These are phyloP conservation scores for Monomorium pharaonis DNA, from an alignment of 1,140 invertebrate genomes.

Conservation along the genomic window DNA sequence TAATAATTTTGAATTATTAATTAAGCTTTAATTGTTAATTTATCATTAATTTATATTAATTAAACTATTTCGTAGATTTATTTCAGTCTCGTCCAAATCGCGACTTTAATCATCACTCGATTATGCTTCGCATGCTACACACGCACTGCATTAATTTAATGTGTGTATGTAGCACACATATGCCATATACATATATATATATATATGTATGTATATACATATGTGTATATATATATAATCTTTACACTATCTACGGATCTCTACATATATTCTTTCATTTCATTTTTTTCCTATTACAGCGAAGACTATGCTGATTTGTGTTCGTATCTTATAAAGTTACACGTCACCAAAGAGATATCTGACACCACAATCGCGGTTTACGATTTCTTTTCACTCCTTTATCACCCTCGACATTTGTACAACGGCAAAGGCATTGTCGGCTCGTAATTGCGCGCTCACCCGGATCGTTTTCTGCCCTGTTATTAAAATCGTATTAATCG, in stretches of 20 bases:
- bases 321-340: conserved; percentile 28
- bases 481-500: conserved; percentile 34
- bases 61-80: not conserved
- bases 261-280: conserved; percentile 47
- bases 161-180: conserved; percentile 8
- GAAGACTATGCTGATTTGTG: conserved; percentile 43
- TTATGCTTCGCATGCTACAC: conserved; percentile 24
- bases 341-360: conserved; percentile 26
- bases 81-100: conserved; percentile 29
- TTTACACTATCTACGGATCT: conserved; percentile 33
- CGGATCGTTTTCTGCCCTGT: not conserved
- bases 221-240: conserved; percentile 33
- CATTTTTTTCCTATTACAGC: conserved; percentile 17
- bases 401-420: conserved; percentile 49
- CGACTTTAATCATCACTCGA: conserved; percentile 15
- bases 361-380: not conserved
- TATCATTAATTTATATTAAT: conserved; percentile 3
- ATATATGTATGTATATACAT: not conserved
- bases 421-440: conserved; percentile 59
- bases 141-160: conserved; percentile 11
- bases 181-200: conserved; percentile 18
- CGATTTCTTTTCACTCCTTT: not conserved
- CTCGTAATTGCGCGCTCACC: conserved; percentile 39
- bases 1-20: conserved; percentile 3
- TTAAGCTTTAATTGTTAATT: conserved; percentile 6